A percentile compares a stretch with the other conserved stretches of the same genome.
These are phyloP conservation scores for Crotalus adamanteus DNA, from an alignment of 2,797 vertebrate genomes.

Conservation along the genomic window DNA sequence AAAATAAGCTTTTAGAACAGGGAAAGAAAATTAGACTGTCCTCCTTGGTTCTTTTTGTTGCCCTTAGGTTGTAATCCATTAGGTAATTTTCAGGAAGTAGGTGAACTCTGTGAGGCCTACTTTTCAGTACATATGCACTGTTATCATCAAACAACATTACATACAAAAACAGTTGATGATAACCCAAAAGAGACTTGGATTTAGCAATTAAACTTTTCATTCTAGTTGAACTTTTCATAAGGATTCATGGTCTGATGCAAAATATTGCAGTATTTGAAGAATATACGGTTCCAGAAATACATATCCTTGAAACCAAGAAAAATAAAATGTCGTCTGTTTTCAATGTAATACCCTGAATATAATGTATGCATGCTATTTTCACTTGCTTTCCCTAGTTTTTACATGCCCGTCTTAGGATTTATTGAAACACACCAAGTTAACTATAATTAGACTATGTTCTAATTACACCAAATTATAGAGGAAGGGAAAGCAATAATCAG, in stretches of 20 bases:
- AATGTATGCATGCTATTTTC: conserved; percentile 11
- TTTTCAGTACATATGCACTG: conserved; percentile 21
- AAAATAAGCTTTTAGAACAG: not conserved
- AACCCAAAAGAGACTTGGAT: conserved; percentile 25
- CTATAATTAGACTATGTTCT: not conserved
- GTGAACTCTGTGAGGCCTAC: not conserved
- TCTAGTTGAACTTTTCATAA: conserved; percentile 39
- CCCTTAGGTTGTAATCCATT: not conserved
- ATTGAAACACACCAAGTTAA: not conserved
- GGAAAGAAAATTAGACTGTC: conserved; percentile 47
- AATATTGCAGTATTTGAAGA: conserved; percentile 47
- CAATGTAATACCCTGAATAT: conserved; percentile 35
- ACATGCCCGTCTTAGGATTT: not conserved
- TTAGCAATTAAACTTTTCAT: conserved; percentile 37
- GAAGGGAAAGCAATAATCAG: not conserved
- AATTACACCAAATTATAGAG: not conserved
- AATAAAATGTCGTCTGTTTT: conserved; percentile 44
- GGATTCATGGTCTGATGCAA: conserved; percentile 47
- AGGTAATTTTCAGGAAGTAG: not conserved
- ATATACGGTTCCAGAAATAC: conserved; percentile 15
- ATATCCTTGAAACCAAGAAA: conserved; percentile 50
- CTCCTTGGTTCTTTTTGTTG: conserved; percentile 31
- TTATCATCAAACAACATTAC: conserved; percentile 55
- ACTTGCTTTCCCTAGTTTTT: not conserved
- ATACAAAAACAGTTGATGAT: conserved; percentile 43